phyloP scores from a whole-genome alignment of 2,113 vertebrate genomes.

The Cyphomyrus plagiostoma region DNA sequence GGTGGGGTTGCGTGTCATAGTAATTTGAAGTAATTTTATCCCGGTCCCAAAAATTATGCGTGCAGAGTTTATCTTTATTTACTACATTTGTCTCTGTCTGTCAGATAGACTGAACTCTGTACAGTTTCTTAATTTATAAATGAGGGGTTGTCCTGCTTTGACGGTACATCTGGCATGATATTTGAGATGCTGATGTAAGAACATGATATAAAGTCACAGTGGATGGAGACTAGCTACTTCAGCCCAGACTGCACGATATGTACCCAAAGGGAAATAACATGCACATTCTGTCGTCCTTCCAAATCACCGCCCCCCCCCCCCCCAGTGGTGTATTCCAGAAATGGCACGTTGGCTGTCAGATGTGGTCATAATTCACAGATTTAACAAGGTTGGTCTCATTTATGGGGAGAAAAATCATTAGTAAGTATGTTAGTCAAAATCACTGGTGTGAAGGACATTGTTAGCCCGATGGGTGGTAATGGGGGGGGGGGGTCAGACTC shows the following conservation, averaged over 20 bases:
- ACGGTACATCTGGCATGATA: not conserved
- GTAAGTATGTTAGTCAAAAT: not conserved
- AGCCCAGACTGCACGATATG: not conserved
- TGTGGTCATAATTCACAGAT: not conserved
- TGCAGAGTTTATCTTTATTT: not conserved
- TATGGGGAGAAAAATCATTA: not conserved
- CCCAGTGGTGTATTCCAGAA: not conserved
- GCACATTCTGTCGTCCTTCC: not conserved
- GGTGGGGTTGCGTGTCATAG: not conserved
- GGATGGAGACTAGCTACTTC: not conserved
- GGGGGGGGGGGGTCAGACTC: not conserved
- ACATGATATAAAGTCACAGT: not conserved
- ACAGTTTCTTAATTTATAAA: not conserved
- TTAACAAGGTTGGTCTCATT: conserved; percentile 10
- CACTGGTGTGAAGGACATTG: not conserved
- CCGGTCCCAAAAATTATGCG: not conserved
- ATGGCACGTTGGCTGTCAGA: not conserved
- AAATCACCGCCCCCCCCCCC: not conserved
- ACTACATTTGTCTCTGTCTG: not conserved
- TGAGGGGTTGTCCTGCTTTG: not conserved
- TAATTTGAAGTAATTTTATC: not conserved
- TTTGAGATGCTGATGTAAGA: not conserved
- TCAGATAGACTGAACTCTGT: not conserved
- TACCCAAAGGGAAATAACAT: not conserved
- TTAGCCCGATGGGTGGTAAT: not conserved